phyloP scores from a whole-genome alignment of 37 sponge, comb jelly and placozoan genomes.

The Oopsacas minuta region DNA sequence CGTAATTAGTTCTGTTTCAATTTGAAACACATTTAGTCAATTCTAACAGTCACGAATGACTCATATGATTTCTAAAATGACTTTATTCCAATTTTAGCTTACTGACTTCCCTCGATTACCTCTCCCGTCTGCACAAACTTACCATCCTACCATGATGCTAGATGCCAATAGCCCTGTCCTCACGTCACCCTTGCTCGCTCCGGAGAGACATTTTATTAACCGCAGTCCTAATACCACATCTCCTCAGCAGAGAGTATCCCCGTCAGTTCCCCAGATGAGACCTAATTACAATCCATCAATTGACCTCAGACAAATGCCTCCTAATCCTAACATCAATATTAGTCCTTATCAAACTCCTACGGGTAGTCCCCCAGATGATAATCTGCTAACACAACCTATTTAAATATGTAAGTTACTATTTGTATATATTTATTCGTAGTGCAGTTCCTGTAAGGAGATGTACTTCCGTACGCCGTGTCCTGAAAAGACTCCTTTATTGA shows the following conservation, averaged over 20 bases:
- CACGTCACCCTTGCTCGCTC: background rate
- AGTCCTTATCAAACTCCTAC: slow-evolving; percentile 4
- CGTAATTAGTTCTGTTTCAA: too few species aligned
- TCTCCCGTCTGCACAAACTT: background rate
- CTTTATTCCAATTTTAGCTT: background rate
- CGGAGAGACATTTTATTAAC: background rate
- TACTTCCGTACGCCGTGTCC: too few species aligned
- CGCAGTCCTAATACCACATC: background rate
- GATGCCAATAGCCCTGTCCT: background rate
- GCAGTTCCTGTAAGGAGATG: too few species aligned
- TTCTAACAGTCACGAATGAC: background rate
- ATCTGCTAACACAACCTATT: background rate
- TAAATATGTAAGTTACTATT: too few species aligned
- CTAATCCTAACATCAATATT: background rate
- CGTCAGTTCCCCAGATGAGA: background rate
- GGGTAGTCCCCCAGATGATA: background rate
- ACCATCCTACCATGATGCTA: background rate
- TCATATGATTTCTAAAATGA: background rate
- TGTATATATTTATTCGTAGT: too few species aligned
- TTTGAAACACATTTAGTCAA: background rate
- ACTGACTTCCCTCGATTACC: background rate
- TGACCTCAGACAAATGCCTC: background rate
- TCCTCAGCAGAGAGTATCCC: background rate
- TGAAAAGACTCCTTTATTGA: too few species aligned
- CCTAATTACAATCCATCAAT: background rate